Evolutionary conservation across 2,797 vertebrate genomes (phyloP).

Genomic region (Notolepis coatsorum): DNA sequence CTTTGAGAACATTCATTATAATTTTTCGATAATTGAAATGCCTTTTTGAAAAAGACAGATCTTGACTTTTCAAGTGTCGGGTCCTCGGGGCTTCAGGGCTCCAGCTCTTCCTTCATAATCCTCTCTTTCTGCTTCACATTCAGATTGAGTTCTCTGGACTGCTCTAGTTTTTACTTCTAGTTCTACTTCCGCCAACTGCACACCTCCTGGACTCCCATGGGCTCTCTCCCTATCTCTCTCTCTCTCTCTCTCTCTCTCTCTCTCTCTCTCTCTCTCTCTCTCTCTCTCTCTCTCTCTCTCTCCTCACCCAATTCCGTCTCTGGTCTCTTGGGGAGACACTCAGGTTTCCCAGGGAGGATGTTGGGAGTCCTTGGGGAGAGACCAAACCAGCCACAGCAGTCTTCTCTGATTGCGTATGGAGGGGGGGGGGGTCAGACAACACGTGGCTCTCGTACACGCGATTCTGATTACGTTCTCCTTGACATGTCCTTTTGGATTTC

Average conservation of each 20-base stretch:
- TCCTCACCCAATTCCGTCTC: conserved; percentile 69
- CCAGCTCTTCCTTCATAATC: too few species aligned
- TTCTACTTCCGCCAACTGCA: conserved; percentile 59
- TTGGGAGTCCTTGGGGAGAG: conserved; percentile 51
- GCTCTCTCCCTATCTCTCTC: conserved; percentile 69
- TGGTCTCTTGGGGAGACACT: conserved; percentile 60
- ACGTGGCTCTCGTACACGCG: conserved; percentile 23
- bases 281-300: too few species aligned
- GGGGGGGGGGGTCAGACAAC: conserved; percentile 12
- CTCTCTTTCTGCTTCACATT: background rate
- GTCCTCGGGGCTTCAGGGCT: too few species aligned
- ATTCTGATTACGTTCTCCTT: conserved; percentile 5
- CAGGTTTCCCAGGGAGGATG: conserved; percentile 59
- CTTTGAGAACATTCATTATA: too few species aligned
- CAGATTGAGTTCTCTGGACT: conserved; percentile 49
- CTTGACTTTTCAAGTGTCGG: too few species aligned
- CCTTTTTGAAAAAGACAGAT: too few species aligned
- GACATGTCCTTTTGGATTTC: background rate
- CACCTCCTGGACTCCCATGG: conserved; percentile 66
- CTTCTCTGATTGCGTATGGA: conserved; percentile 43
- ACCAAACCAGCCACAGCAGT: conserved; percentile 52
- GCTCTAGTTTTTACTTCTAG: conserved; percentile 66
- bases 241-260: conserved; percentile 55
- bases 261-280: too few species aligned
- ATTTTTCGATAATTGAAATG: too few species aligned